phyloP scores from a whole-genome alignment of 2,113 vertebrate species.

The Zeus faber region DNA sequence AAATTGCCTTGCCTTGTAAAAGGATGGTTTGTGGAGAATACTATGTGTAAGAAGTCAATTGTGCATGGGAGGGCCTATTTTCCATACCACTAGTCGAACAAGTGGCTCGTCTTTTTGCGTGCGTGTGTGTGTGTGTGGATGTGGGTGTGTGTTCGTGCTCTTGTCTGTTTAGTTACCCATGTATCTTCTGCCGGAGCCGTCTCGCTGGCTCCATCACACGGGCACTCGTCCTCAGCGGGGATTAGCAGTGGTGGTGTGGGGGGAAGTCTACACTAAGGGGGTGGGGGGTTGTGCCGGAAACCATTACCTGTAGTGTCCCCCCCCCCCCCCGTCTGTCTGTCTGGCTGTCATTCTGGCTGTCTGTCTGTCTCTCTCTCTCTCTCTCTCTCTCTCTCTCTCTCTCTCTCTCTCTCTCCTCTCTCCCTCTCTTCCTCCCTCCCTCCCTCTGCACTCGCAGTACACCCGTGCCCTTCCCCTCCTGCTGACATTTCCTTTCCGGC shows the following conservation, averaged over 20 bases:
- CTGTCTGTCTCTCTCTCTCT: background rate
- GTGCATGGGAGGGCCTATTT: conserved; percentile 67
- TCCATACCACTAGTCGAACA: conserved; percentile 59
- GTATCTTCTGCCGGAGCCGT: conserved; percentile 30
- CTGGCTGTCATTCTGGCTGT: background rate
- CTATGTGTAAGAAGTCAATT: conserved; percentile 71
- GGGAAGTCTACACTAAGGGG: conserved; percentile 10
- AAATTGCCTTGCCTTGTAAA: conserved; percentile 64
- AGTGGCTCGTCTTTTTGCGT: conserved; percentile 11
- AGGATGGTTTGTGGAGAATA: conserved; percentile 63
- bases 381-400: background rate
- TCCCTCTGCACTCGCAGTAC: conserved; percentile 6
- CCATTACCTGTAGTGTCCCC: conserved; percentile 71
- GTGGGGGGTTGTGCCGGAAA: conserved; percentile 47
- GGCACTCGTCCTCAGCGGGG: background rate
- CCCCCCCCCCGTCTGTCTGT: conserved; percentile 14
- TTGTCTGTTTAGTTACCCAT: conserved; percentile 9
- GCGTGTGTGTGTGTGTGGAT: conserved; percentile 15
- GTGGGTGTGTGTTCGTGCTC: background rate
- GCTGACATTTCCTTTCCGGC: conserved; percentile 78
- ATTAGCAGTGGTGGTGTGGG: background rate
- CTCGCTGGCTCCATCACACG: conserved; percentile 28
- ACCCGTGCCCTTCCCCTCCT: conserved; percentile 65
- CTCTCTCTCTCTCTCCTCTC: background rate
- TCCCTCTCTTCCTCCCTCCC: background rate